Evolutionary conservation across 2,113 vertebrate species (phyloP).

Genomic region (Monarcha castaneiventris): DNA sequence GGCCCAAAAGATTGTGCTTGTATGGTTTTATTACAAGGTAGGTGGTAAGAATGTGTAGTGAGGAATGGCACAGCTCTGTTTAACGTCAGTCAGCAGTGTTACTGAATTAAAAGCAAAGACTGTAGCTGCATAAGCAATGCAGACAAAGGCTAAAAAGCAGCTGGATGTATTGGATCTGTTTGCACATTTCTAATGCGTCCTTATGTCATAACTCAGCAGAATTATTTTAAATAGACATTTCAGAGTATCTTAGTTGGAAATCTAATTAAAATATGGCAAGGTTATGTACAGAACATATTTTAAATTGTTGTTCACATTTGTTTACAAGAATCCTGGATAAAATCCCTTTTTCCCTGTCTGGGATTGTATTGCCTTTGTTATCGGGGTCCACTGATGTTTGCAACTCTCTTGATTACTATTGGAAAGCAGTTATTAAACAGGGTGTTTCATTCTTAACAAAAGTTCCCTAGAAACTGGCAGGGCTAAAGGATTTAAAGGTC

Average conservation of each 20-base stretch:
- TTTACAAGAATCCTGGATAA: background rate
- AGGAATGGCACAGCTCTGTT: background rate
- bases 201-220: background rate
- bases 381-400: background rate
- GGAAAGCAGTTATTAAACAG: background rate
- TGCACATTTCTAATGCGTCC: background rate
- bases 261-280: background rate
- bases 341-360: background rate
- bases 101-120: background rate
- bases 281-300: background rate
- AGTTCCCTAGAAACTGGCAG: constrained; percentile 15
- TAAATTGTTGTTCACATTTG: background rate
- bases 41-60: background rate
- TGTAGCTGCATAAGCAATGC: background rate
- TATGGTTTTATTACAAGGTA: background rate
- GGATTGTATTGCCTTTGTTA: background rate
- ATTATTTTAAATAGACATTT: constrained; percentile 8
- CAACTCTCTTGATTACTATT: background rate
- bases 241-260: background rate
- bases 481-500: constrained; percentile 39
- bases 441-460: background rate
- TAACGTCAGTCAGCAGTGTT: background rate
- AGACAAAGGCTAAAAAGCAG: background rate
- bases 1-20: background rate
- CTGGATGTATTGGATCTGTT: background rate